Evolutionary conservation across 2,888 invertebrate genomes (phyloP), one percentile per base, ranked within the genome.

Genomic region (Yponomeuta evonymella): DNA sequence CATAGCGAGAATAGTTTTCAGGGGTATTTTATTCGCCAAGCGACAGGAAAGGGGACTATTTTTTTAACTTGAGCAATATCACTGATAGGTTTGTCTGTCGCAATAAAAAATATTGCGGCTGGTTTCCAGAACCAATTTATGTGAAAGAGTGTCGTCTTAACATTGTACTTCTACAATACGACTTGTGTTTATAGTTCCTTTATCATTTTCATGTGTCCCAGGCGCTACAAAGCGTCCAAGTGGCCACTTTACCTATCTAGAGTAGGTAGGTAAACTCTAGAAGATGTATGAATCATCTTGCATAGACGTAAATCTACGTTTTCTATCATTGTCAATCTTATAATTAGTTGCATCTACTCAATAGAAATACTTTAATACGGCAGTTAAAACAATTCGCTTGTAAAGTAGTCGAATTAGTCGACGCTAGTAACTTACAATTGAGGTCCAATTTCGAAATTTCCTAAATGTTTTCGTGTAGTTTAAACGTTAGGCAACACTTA

Each of bases 371-470:
- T 65, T 65, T 65, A 65, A 30, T 65, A 29, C 30, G 65, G 10
- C 65, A 30, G 65, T 65, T 30, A 30, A 65, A 65, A 11, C 12
- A 23, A 30, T 29, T 30, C 65, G 29, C 29, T 29, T 33, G 5
- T 67, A 29, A 51, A 9, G 48, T 62, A 43, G 70, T 51, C 67
- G 70, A 67, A 10, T 51, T 70, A 70, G 70, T 66, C 64, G 70
- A 67, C 67, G 83, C 87, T 88, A 90, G 88, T 83, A 90, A 88
- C 86, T 86, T 87, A 70, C 89, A 88, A 89, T 84, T 81, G 91
- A 87, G 91, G 91, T 91, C 91, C 91, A 91, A 91, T 89, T 87
- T 90, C 82, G 86, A 88, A 83, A 79, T 79, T 77, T 79, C 77
- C 76, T 78, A 81, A 58, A 58, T 58, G 15, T 58, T 58, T 58